Percentiles rank a stretch among this genome's conserved stretches.
Conservation (phyloP, 1,140 invertebrate genomes). For the Eciton burchellii region DNA sequence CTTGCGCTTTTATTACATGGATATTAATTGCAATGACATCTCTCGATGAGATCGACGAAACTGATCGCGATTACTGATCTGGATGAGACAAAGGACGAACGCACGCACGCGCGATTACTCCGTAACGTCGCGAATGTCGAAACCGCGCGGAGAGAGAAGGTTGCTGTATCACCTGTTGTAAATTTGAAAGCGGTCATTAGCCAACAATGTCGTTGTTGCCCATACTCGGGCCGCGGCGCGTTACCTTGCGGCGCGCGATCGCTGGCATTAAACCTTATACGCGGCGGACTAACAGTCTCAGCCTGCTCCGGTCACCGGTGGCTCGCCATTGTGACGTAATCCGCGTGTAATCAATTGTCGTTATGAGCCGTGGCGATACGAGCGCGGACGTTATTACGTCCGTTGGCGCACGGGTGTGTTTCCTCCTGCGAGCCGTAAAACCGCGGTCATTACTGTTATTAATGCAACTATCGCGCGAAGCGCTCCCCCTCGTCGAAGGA, state of each 20-base stretch:
- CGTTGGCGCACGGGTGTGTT: neutral
- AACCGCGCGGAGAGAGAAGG: constrained; percentile 54
- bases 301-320: constrained; percentile 54
- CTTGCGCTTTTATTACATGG: too few species aligned
- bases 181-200: constrained; percentile 69
- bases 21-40: too few species aligned
- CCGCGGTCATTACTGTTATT: constrained; percentile 19
- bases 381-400: constrained; percentile 20
- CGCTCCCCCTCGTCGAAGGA: neutral
- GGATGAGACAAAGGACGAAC: neutral
- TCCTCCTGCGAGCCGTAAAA: constrained; percentile 2
- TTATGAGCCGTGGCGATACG: constrained; percentile 40
- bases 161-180: constrained; percentile 41
- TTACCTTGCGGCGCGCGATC: constrained; percentile 49
- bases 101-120: neutral
- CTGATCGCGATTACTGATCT: too few species aligned
- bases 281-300: constrained; percentile 39
- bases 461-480: constrained; percentile 23
- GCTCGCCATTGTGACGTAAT: constrained; percentile 68
- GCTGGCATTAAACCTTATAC: constrained; percentile 70
- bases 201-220: constrained; percentile 68
- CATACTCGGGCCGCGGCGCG: constrained; percentile 50
- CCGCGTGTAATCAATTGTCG: constrained; percentile 52
- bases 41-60: too few species aligned
- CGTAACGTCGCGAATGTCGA: constrained; percentile 44